phyloP scores from a whole-genome alignment of 2,888 invertebrate species.

The Polietes domitor region DNA sequence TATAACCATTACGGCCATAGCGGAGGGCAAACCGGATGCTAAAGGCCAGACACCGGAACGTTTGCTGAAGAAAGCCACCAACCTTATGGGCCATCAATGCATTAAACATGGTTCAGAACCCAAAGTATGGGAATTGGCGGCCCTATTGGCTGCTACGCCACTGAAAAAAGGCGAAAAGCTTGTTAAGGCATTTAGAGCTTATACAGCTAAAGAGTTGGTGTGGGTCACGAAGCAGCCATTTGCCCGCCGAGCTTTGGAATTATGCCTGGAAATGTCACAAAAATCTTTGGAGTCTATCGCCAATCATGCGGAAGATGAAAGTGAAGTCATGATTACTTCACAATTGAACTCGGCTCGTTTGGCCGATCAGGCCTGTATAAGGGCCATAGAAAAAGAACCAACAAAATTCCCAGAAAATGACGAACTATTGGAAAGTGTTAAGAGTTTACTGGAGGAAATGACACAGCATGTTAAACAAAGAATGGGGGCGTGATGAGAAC shows the following conservation, averaged over 20 bases:
- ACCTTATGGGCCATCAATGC: constrained; percentile 78
- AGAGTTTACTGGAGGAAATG: constrained; percentile 75
- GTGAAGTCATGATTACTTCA: constrained; percentile 82
- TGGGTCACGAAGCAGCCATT: constrained; percentile 84
- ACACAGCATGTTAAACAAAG: constrained; percentile 71
- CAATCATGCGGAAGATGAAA: constrained; percentile 81
- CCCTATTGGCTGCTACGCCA: constrained; percentile 84
- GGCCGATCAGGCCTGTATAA: constrained; percentile 83
- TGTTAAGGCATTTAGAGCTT: constrained; percentile 89
- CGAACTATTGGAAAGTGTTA: constrained; percentile 79
- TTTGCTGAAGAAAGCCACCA: constrained; percentile 76
- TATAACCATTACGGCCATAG: constrained; percentile 87
- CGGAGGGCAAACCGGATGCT: constrained; percentile 84
- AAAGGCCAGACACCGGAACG: constrained; percentile 82
- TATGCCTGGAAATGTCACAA: constrained; percentile 84
- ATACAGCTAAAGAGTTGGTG: constrained; percentile 83
- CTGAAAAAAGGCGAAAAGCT: constrained; percentile 86
- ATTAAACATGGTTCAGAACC: constrained; percentile 84
- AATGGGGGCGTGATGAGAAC: constrained; percentile 68
- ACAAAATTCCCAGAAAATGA: constrained; percentile 82
- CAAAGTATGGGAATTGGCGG: constrained; percentile 91
- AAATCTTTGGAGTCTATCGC: constrained; percentile 82
- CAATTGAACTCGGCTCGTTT: constrained; percentile 84
- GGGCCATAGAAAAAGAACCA: constrained; percentile 80
- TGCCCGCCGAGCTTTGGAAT: constrained; percentile 84